Percentiles rank a stretch among this genome's conserved stretches.
Conservation (phyloP, 2,888 invertebrate species). For the Ashinkailepas kermadecensis region DNA sequence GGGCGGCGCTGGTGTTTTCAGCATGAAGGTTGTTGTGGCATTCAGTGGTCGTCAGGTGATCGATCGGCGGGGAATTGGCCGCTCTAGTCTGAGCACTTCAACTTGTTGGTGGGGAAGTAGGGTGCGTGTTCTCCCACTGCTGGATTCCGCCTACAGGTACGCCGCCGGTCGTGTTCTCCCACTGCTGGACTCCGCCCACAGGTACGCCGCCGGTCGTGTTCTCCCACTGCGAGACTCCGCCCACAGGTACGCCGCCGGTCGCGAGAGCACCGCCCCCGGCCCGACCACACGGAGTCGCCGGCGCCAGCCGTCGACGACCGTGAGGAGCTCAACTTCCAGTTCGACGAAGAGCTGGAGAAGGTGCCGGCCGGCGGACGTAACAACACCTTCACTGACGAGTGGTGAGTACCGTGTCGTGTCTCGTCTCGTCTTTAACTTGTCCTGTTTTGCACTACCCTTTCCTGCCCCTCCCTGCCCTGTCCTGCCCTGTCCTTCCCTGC, state of each 20-base stretch:
- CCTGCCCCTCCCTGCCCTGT: too few relatives aligned
- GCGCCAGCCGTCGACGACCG: constrained; percentile 42
- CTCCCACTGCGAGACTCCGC: not conserved
- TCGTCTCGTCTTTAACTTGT: too few relatives aligned
- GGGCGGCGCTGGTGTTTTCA: too few relatives aligned
- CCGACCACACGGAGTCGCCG: not conserved
- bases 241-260: constrained; percentile 19
- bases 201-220: not conserved
- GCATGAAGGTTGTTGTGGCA: too few relatives aligned
- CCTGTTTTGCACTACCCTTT: too few relatives aligned
- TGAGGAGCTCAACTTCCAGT: constrained; percentile 91
- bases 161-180: constrained; percentile 23
- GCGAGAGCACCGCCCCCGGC: constrained; percentile 17
- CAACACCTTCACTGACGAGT: constrained; percentile 64
- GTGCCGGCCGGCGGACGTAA: constrained; percentile 62
- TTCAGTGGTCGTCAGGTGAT: too few relatives aligned
- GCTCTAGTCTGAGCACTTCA: too few relatives aligned
- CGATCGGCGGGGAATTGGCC: too few relatives aligned
- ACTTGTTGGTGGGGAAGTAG: too few relatives aligned
- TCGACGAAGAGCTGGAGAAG: constrained; percentile 86
- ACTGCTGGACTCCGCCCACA: not conserved
- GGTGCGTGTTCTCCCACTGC: too few relatives aligned
- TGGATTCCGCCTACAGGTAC: not conserved
- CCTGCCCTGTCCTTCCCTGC: too few relatives aligned
- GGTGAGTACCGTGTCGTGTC: not conserved